phyloP scores from a whole-genome alignment of 2,888 invertebrate genomes.

The Morpho deidamia region DNA sequence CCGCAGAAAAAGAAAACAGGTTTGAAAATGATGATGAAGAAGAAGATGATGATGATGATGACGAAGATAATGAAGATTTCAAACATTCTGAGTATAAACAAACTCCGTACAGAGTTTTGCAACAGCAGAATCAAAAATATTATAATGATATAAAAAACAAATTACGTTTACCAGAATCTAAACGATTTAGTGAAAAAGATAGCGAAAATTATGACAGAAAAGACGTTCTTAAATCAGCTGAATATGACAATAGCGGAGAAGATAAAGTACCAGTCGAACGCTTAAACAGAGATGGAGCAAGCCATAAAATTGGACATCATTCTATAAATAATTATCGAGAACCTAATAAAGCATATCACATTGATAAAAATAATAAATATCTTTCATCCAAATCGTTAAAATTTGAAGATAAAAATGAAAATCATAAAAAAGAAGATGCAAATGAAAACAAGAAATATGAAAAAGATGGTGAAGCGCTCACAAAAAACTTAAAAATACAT shows the following conservation, averaged over 20 bases:
- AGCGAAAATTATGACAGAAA: background rate
- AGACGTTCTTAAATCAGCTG: background rate
- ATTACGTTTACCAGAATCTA: background rate
- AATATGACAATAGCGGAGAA: background rate
- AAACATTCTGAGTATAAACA: background rate
- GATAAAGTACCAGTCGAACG: slow-evolving; percentile 5
- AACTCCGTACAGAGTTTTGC: background rate
- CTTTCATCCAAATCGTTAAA: background rate
- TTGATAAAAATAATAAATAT: slow-evolving; percentile 3
- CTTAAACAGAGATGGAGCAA: slow-evolving; percentile 19
- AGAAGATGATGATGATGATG: background rate
- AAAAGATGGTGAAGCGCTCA: background rate
- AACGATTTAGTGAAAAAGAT: background rate
- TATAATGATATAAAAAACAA: slow-evolving; percentile 1
- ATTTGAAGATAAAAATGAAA: background rate
- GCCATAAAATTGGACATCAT: background rate
- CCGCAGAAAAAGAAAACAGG: background rate
- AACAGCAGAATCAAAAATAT: background rate
- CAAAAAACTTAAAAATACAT: background rate
- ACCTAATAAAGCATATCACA: background rate
- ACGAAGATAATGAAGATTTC: background rate
- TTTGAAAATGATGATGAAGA: background rate
- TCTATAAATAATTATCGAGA: background rate
- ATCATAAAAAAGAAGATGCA: background rate
- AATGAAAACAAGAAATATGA: background rate